A percentile compares a stretch with the other conserved stretches of the same genome.
Evolutionary conservation across 2,113 vertebrate genomes (phyloP).

Genomic region (Telmatochromis sp.): DNA sequence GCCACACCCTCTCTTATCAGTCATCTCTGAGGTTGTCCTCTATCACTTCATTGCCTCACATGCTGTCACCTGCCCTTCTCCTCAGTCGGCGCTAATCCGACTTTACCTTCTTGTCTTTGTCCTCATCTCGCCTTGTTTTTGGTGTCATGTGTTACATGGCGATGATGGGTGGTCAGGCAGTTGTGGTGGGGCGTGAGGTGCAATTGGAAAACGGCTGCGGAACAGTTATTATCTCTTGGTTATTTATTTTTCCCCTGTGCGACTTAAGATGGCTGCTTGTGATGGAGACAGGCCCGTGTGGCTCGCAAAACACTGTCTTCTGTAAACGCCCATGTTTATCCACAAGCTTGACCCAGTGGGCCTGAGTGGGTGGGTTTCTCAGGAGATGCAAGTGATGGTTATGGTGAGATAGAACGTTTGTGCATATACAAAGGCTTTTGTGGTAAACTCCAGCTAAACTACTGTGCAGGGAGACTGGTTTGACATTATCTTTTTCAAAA

Average conservation of each 20-base stretch:
- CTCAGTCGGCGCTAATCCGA: neutral
- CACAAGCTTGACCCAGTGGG: conserved; percentile 65
- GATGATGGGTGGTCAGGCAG: neutral
- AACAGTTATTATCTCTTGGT: conserved; percentile 46
- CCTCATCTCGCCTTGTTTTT: conserved; percentile 26
- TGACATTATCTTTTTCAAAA: conserved; percentile 20
- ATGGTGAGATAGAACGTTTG: neutral
- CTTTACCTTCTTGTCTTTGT: neutral
- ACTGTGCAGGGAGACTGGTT: neutral
- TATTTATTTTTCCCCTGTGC: conserved; percentile 64
- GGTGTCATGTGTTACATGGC: neutral
- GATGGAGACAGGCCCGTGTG: conserved; percentile 67
- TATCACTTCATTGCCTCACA: neutral
- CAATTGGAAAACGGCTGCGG: neutral
- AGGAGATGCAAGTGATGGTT: neutral
- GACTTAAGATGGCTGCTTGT: conserved; percentile 70
- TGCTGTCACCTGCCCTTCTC: conserved; percentile 6
- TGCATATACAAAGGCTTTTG: neutral
- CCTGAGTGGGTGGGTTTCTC: neutral
- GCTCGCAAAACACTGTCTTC: conserved; percentile 47
- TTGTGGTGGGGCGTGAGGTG: neutral
- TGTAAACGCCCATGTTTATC: conserved; percentile 69
- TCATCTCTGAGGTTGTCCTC: conserved; percentile 10
- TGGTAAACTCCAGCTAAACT: conserved; percentile 41
- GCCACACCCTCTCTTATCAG: neutral